Evolutionary conservation across 2,888 invertebrate species (phyloP), one percentile per base, ranked within the genome.

Genomic region (Syrphus vitripennis): DNA sequence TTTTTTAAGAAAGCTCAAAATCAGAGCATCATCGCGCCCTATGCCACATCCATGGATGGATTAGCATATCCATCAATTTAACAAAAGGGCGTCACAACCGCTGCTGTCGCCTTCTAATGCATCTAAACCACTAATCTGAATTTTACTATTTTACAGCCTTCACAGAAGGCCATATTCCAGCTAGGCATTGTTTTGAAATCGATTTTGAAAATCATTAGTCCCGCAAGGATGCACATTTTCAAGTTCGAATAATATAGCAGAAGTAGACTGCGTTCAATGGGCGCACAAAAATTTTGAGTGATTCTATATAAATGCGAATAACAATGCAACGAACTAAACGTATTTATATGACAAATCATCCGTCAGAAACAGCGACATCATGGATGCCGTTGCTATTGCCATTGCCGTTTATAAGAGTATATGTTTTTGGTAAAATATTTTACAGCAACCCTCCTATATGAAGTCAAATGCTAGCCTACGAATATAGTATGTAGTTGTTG

Each of bases 161-260:
- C 5, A 6, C 67, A 48, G 24, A 24, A 34, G 31, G 21, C 3
- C 21, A 42, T 45, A 37, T 61, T 21, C 24, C 24, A 10, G 2
- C 19, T 42, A 40, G 42, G 55, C 67, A 84, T 84, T 84, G 84
- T 84, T 84, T 80, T 67, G 63, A 67, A 7, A 84, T 80, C 80
- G 80, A 84, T 80, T 80, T 80, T 61, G 61, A 76, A 80, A 80
- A 77, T 84, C 84, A 80, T 84, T 80, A 84, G 80, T 84, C 67
- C 61, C 80, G 80, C 80, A 76, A 65, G 59, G 76, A 71, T 80
- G 83, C 83, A 80, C 65, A 75, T 59, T 83, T n/a, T 83, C 70
- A 69, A 40, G 67, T 55, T 74, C 57, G 69, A 77, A 50, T 57
- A 69, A 67, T 37, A 21, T 19, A n/a, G 16, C 31, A 10, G 29